Evolutionary conservation across 2,888 invertebrate species (phyloP).

Genomic region (Melanargia galathea): DNA sequence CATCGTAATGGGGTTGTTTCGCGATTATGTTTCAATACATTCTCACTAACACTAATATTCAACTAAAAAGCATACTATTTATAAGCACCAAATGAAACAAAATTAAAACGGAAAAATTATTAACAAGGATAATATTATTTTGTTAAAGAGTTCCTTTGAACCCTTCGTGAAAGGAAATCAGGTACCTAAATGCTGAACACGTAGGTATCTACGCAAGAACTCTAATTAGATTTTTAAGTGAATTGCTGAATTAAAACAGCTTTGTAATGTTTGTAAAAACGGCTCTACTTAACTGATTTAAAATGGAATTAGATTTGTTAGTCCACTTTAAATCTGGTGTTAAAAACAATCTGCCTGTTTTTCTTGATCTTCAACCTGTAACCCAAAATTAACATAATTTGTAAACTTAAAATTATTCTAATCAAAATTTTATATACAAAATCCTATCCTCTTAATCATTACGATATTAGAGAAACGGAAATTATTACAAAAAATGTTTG

Average conservation of each 20-base stretch:
- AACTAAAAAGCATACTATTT: background rate
- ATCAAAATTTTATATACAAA: too few species aligned
- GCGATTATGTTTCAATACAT: background rate
- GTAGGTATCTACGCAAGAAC: constrained; percentile 43
- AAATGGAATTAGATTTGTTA: constrained; percentile 8
- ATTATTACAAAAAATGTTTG: too few species aligned
- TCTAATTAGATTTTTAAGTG: constrained; percentile 56
- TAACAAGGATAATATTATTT: background rate
- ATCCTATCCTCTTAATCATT: too few species aligned
- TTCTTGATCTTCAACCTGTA: background rate
- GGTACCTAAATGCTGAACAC: constrained; percentile 34
- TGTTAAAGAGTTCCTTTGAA: background rate
- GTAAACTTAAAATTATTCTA: too few species aligned
- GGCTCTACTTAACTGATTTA: constrained; percentile 41
- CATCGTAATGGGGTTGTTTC: background rate
- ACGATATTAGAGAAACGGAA: too few species aligned
- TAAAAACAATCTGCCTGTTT: background rate
- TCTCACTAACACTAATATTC: background rate
- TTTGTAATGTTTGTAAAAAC: constrained; percentile 50
- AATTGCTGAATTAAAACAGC: constrained; percentile 55
- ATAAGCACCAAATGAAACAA: too few species aligned
- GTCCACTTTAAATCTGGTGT: background rate
- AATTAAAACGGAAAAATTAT: background rate
- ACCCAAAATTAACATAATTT: too few species aligned
- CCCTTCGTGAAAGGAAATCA: background rate